Base-by-base conservation (phyloP, 2,888 invertebrate genomes). In the Bhutanitis thaidina region DNA sequence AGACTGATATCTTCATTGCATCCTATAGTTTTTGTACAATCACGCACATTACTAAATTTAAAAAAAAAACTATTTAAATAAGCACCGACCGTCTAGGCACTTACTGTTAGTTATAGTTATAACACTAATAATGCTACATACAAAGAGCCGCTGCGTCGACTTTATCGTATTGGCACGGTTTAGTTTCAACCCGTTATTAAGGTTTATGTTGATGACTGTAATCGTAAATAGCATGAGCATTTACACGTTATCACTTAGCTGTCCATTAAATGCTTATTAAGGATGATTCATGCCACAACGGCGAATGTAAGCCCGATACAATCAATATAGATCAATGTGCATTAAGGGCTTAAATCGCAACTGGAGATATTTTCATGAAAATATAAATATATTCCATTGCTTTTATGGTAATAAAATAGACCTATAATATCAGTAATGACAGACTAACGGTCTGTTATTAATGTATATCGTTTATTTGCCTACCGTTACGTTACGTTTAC, bases 111-210 rank as follows among this genome's bases (percentile, higher is more conserved):
- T n/a, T n/a, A 50, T 14, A 41, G 32, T 36, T 37, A 29, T 30
- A 32, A 14, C 8, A 32, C 37, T 20, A 43, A 49, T 45, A 45
- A 45, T 49, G 41, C 34, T 35, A 41, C 20, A 44, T 29, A 44
- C 35, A 40, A 51, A 40, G 29, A 39, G 27, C 39, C 10, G 29
- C 25, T 1, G 40, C 40, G 15, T 49, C 38, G 20, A 29, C 36
- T 41, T 46, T 52, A 52, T 52, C 51, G 51, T 43, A 52, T 43
- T 52, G 51, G 37, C 51, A 52, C 15, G 51, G 51, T 52, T 52
- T 52, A 52, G 51, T 52, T 52, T 25, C 12, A 43, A 52, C 46
- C 40, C 27, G 51, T 52, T 52, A 52, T 52, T 52, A 52, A 46
- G 46, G 41, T 52, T 52, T 46, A 46, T 43, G 46, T 52, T 52